Percentiles rank a stretch among this genome's conserved stretches.
Evolutionary conservation across 2,797 vertebrate species (phyloP).

Genomic region (Gymnothorax javanicus): DNA sequence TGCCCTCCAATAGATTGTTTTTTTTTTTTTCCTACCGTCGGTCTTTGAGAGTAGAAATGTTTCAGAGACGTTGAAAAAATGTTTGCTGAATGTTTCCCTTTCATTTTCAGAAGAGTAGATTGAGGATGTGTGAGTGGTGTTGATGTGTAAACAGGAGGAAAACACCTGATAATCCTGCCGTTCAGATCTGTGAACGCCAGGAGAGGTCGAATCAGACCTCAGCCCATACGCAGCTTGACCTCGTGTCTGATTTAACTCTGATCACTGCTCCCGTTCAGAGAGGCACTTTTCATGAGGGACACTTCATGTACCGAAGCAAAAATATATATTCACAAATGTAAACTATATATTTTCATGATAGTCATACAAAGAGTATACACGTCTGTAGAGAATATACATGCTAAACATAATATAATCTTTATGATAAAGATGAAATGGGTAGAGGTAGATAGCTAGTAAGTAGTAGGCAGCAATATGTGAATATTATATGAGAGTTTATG

Average conservation of each 20-base stretch:
- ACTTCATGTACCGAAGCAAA: slow-evolving; percentile 51
- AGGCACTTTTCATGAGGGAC: slow-evolving; percentile 51
- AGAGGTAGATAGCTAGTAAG: slow-evolving; percentile 63
- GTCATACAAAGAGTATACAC: slow-evolving; percentile 57
- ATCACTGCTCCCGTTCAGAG: slow-evolving; percentile 52
- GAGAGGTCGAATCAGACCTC: slow-evolving; percentile 54
- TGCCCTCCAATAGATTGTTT: neutral
- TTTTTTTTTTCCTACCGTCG: neutral
- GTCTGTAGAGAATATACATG: slow-evolving; percentile 62
- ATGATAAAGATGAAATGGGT: slow-evolving; percentile 54
- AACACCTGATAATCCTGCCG: slow-evolving; percentile 86
- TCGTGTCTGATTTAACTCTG: slow-evolving; percentile 37
- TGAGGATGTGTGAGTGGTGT: slow-evolving; percentile 41
- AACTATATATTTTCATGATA: slow-evolving; percentile 74
- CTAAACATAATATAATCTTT: slow-evolving; percentile 65
- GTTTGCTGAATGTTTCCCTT: neutral
- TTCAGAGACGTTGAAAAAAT: neutral
- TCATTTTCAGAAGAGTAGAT: slow-evolving; percentile 1
- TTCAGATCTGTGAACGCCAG: slow-evolving; percentile 56
- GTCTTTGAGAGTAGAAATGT: neutral
- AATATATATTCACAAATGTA: slow-evolving; percentile 56
- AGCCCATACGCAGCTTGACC: slow-evolving; percentile 16
- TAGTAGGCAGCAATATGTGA: slow-evolving; percentile 39
- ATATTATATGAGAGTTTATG: slow-evolving; percentile 58
- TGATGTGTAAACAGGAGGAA: slow-evolving; percentile 69